Base-by-base conservation (phyloP, 2,888 invertebrate species). In the Monochamus alternatus region DNA sequence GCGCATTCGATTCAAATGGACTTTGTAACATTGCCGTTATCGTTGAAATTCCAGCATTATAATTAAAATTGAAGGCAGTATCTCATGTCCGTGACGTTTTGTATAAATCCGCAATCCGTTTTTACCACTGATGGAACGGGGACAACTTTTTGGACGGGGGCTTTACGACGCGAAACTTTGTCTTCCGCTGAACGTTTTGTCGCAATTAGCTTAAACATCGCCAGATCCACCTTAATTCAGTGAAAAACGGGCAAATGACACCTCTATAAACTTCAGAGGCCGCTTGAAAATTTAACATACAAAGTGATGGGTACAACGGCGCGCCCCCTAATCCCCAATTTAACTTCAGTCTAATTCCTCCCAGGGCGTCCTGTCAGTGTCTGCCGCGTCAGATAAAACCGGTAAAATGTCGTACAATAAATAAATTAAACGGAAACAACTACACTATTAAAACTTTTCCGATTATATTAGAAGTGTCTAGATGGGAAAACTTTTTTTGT, bases 251-350 rank as follows among this genome's bases (percentile, higher is more conserved):
- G 14, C 55, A 55, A 55, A 55, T 55, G 55, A 14, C 55, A 55
- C 55, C 55, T 55, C 55, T 55, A 55, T 55, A 55, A 55, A 55
- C 55, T 55, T 55, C 55, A 55, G 55, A 22, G 55, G 55, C 55
- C 10, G 55, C 55, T 55, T 55, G n/a, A 55, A 55, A 55, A 55
- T 55, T 55, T 55, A 55, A 55, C 55, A 55, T 55, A 55, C 55
- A 55, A 55, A 55, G n/a, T 55, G 55, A 55, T 55, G 55, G 55
- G 55, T 55, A 51, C 12, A 51, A 51, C 51, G 51, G 4, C 38
- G 38, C n/a, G 55, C 55, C n/a, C 22, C 55, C 2, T 55, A 55
- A 55, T 55, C 55, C 55, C 14, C n/a, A 55, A 55, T 55, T 55
- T 55, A 55, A 55, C 55, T 55, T 55, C 14, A 4, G 55, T 55